A percentile compares a stretch with the other conserved stretches of the same genome.
Evolutionary conservation across 2,797 vertebrate genomes (phyloP).

Genomic region (Thunnus albacares): DNA sequence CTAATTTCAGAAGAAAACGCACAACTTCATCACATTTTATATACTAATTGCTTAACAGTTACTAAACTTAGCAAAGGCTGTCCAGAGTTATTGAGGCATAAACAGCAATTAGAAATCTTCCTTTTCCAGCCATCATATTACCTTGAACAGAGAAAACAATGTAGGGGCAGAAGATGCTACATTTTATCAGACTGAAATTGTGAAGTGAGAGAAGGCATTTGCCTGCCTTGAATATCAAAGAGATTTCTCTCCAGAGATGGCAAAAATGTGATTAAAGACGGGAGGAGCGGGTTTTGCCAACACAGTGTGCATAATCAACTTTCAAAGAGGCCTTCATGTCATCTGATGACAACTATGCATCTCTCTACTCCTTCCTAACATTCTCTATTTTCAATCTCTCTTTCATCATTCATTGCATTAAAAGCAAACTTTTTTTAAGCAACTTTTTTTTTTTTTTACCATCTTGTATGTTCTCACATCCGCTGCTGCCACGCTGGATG

Average conservation of each 20-base stretch:
- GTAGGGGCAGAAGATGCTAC: conserved; percentile 46
- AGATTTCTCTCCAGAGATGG: conserved; percentile 74
- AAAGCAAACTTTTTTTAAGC: conserved; percentile 35
- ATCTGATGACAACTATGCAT: conserved; percentile 70
- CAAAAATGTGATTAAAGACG: conserved; percentile 80
- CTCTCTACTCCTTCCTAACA: conserved; percentile 38
- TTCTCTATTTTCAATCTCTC: conserved; percentile 64
- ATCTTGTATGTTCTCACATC: conserved; percentile 85
- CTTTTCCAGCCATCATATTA: conserved; percentile 31
- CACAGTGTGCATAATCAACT: conserved; percentile 72
- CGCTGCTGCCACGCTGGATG: conserved; percentile 87
- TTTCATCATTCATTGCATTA: conserved; percentile 46
- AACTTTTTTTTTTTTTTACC: conserved; percentile 17
- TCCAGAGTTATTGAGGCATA: conserved; percentile 31
- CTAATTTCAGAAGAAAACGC: background rate
- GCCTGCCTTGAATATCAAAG: conserved; percentile 80
- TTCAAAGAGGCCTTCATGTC: conserved; percentile 70
- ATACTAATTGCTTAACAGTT: conserved; percentile 26
- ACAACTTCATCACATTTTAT: background rate
- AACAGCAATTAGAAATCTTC: conserved; percentile 37
- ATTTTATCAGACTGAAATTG: conserved; percentile 68
- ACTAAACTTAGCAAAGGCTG: conserved; percentile 22
- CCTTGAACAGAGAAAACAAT: conserved; percentile 36
- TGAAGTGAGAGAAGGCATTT: conserved; percentile 66
- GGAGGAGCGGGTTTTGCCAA: conserved; percentile 71